Evolutionary conservation across 2,888 invertebrate genomes (phyloP).

Genomic region (Macrophya alboannulata): DNA sequence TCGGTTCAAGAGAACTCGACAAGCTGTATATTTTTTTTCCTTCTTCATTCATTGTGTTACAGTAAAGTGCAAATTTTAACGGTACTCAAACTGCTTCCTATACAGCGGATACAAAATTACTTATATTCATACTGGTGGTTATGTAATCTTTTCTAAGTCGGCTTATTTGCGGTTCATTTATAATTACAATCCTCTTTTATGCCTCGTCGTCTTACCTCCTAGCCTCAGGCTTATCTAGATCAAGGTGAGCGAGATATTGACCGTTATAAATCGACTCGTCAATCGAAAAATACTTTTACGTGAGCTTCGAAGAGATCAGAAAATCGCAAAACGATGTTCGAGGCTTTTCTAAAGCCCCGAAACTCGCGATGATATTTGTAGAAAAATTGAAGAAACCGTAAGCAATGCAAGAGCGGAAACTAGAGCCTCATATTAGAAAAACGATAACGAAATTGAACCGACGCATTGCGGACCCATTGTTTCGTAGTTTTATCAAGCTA

Average conservation of each 20-base stretch:
- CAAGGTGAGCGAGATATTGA: slow-evolving; percentile 48
- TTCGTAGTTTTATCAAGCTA: slow-evolving; percentile 42
- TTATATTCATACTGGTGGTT: neutral
- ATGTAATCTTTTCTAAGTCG: slow-evolving; percentile 12
- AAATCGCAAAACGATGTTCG: neutral
- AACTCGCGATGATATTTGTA: neutral
- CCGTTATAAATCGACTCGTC: slow-evolving; percentile 18
- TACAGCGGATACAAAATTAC: neutral
- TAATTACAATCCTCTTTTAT: slow-evolving; percentile 21
- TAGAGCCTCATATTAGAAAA: neutral
- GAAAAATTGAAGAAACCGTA: neutral
- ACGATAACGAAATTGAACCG: slow-evolving; percentile 15
- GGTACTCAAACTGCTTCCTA: neutral
- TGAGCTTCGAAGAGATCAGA: neutral
- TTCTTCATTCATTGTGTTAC: neutral
- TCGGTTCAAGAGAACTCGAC: neutral
- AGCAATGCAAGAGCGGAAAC: neutral
- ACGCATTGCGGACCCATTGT: slow-evolving; percentile 37
- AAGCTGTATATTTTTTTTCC: neutral
- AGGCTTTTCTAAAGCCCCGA: neutral
- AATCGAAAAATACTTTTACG: neutral
- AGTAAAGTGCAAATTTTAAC: neutral
- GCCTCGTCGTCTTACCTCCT: neutral
- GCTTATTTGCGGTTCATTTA: slow-evolving; percentile 36
- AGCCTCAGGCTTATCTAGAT: slow-evolving; percentile 43